Base-by-base conservation (phyloP, 2,113 vertebrate genomes). In the Acrocephalus arundinaceus region DNA sequence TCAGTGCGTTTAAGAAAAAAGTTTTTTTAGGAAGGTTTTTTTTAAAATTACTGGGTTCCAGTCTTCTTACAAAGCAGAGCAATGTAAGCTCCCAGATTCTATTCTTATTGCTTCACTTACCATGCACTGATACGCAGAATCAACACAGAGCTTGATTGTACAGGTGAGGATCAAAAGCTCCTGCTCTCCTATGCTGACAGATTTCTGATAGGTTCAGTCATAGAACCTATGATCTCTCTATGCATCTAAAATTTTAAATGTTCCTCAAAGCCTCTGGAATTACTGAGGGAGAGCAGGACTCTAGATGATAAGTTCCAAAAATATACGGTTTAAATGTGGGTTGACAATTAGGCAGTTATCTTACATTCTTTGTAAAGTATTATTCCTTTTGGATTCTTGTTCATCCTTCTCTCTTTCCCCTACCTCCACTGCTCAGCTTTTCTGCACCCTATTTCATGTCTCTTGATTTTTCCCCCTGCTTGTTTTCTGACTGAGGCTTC, bases 401-500 rank as follows among this genome's bases (percentile, higher is more conserved):
- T 85, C 4, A 0, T 76, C 17, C 16, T 62, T 6, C 19, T 66
- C 25, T 18, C 3, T 48, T 61, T 67, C 18, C 17, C 22, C 31
- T 37, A 4, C 8, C 41, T 87, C 33, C n/a, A 62, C 37, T 78
- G 21, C 15, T 87, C n/a, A 78, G 25, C 10, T 68, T 13, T 93
- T 74, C 33, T 83, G 15, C 30, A 20, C 24, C 11, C 9, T 55
- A 41, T 11, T 82, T 68, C 24, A 48, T 0, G 0, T 51, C 41
- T 75, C 23, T 18, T 21, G 5, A 65, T 35, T 61, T 17, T 16
- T 2, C 5, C 3, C 11, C 11, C 2, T 4, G 1, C 37, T 18
- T 4, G 67, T 73, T 85, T 87, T 76, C 35, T 63, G 6, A 48
- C 78, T 59, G 2, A 51, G 21, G 12, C 7, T 51, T 51, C 25